Percentiles rank a stretch among this genome's conserved stretches.
Conservation (phyloP, 2,797 vertebrate genomes). For the Tolypeutes matacus region DNA sequence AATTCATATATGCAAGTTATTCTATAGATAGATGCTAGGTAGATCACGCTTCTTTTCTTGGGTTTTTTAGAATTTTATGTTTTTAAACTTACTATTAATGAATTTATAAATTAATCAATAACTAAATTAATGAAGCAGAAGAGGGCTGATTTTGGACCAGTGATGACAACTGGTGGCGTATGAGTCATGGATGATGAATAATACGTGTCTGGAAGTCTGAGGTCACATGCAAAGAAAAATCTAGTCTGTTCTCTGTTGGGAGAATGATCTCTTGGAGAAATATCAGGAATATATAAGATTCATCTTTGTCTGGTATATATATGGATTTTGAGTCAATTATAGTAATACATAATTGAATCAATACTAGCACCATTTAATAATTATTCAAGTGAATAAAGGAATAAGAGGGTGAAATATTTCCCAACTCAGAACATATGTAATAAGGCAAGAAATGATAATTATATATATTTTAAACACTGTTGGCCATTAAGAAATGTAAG, state of each 20-base stretch:
- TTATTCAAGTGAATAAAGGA: neutral
- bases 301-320: neutral
- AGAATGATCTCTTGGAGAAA: too few species aligned
- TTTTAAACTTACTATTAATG: neutral
- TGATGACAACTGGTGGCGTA: neutral
- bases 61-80: neutral
- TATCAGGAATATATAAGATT: too few species aligned
- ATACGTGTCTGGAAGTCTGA: neutral
- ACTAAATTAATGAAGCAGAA: neutral
- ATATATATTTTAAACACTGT: too few species aligned
- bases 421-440: too few species aligned
- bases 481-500: too few species aligned
- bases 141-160: accelerated
- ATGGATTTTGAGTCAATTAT: neutral
- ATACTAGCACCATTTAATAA: too few species aligned
- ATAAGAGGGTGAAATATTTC: neutral
- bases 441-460: neutral
- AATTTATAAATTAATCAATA: neutral
- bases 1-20: neutral
- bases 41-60: neutral
- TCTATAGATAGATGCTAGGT: neutral
- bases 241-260: too few species aligned
- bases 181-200: neutral
- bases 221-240: neutral
- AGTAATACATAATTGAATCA: neutral